Conservation (phyloP, 2,888 invertebrate species). For the Iphiclides podalirius region DNA sequence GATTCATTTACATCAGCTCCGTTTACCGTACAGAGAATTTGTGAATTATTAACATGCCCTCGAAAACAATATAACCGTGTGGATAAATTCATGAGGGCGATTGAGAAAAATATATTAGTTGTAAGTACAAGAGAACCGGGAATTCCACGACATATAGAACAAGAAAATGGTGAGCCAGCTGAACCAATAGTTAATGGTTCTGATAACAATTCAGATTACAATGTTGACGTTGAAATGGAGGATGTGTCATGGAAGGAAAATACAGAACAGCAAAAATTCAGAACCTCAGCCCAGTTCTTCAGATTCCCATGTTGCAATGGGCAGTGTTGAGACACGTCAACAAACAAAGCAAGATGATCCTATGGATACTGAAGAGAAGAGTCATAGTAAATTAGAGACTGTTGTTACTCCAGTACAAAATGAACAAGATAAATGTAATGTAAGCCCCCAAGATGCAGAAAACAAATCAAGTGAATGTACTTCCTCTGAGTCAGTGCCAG, state of each 20-base stretch:
- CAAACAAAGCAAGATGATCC: conserved; percentile 70
- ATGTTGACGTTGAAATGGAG: conserved; percentile 78
- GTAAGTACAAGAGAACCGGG: conserved; percentile 88
- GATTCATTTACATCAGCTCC: conserved; percentile 94
- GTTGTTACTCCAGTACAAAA: conserved; percentile 57
- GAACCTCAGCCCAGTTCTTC: conserved; percentile 69
- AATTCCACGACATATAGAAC: conserved; percentile 77
- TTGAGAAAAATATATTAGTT: conserved; percentile 96
- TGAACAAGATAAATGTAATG: conserved; percentile 33
- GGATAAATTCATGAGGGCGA: conserved; percentile 97
- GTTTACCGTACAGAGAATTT: conserved; percentile 96
- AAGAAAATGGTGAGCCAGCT: conserved; percentile 84
- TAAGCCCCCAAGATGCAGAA: conserved; percentile 39
- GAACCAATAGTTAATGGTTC: conserved; percentile 81
- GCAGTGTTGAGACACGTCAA: conserved; percentile 62
- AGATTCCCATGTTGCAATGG: conserved; percentile 62
- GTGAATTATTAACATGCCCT: conserved; percentile 95
- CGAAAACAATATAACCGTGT: conserved; percentile 96
- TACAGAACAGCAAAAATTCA: conserved; percentile 45
- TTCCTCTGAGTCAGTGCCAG: not conserved
- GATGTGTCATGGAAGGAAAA: conserved; percentile 74
- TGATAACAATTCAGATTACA: conserved; percentile 76
- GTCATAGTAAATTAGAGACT: conserved; percentile 49
- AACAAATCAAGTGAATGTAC: conserved; percentile 31
- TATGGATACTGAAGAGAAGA: conserved; percentile 54